These are phyloP conservation scores for Bradypus variegatus DNA, from an alignment of 2,797 vertebrate genomes.

Conservation along the genomic window DNA sequence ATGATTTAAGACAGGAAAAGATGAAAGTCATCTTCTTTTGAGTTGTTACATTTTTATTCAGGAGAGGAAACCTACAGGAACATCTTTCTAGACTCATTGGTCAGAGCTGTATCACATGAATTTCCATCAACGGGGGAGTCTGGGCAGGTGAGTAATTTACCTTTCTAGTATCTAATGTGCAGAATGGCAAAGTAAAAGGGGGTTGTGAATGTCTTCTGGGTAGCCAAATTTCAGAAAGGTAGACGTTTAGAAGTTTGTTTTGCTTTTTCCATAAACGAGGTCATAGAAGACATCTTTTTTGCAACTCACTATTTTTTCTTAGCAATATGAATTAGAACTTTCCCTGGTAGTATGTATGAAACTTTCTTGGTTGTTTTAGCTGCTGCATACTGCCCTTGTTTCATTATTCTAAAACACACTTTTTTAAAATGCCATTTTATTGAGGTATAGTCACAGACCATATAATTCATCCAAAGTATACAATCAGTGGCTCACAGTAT, in stretches of 20 bases:
- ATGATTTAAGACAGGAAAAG: background rate
- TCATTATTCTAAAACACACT: conserved; percentile 12
- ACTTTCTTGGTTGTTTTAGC: background rate
- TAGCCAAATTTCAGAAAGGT: background rate
- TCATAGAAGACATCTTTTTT: background rate
- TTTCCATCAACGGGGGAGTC: background rate
- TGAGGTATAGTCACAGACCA: too few relatives aligned
- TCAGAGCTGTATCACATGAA: background rate
- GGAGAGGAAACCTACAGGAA: background rate
- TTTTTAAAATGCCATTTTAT: too few relatives aligned
- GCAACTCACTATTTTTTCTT: conserved; percentile 18
- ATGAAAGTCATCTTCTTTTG: background rate
- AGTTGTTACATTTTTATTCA: background rate
- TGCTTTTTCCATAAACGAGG: background rate
- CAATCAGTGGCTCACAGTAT: too few relatives aligned
- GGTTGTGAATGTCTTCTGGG: background rate
- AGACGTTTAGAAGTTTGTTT: background rate
- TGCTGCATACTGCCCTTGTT: background rate
- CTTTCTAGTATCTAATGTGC: background rate
- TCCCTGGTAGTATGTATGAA: background rate
- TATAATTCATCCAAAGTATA: too few relatives aligned
- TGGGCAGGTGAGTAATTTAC: background rate
- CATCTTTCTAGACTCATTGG: background rate
- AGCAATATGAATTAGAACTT: background rate
- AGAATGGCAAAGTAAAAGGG: background rate